Evolutionary conservation across 2,113 vertebrate genomes (phyloP).

Genomic region (Arizona elegans): DNA sequence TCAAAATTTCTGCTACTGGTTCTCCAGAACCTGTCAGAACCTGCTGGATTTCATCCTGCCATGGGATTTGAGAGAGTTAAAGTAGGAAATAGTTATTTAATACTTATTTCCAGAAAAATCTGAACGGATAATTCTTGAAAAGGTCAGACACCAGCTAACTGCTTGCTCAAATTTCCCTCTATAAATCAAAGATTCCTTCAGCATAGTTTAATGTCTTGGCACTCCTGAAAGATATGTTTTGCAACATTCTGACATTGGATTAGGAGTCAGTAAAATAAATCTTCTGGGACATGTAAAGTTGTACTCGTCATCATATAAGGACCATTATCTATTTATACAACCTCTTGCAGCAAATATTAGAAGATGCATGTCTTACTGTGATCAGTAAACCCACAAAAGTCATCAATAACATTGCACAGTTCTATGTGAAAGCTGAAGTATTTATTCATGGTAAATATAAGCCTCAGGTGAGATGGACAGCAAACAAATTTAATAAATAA

Average conservation of each 20-base stretch:
- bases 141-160: background rate
- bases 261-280: background rate
- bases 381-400: background rate
- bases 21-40: too few relatives aligned
- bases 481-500: background rate
- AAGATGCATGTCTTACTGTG: background rate
- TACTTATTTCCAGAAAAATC: background rate
- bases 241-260: background rate
- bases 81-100: background rate
- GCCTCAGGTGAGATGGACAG: background rate
- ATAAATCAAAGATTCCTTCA: background rate
- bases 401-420: background rate
- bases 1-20: too few relatives aligned
- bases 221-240: background rate
- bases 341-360: background rate
- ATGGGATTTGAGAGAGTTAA: background rate
- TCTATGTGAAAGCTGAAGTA: background rate
- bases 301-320: background rate
- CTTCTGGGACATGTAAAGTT: background rate
- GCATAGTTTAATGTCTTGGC: background rate
- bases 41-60: too few relatives aligned
- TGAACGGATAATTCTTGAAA: background rate
- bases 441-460: background rate
- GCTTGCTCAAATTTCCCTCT: background rate
- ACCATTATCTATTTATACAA: background rate